Conservation (phyloP, 2,113 vertebrate species). For the Verasper variegatus region DNA sequence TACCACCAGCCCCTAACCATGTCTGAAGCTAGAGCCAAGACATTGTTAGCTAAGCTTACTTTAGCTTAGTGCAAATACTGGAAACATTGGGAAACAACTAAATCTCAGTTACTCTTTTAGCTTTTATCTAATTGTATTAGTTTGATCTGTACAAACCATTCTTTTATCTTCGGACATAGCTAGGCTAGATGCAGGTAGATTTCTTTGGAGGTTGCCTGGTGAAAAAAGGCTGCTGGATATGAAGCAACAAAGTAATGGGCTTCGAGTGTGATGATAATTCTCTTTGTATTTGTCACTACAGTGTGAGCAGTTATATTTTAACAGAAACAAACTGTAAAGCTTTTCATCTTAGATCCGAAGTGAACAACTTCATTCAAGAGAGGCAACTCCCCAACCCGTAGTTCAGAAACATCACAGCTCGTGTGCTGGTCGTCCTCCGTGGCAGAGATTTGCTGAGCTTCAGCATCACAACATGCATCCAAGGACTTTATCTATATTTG, state of each 20-base stretch:
- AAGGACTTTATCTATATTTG: slow-evolving; percentile 35
- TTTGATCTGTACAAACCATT: too few relatives aligned
- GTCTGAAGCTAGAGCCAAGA: too few relatives aligned
- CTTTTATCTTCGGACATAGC: background rate
- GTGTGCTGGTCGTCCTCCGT: slow-evolving; percentile 15
- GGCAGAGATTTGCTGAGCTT: slow-evolving; percentile 31
- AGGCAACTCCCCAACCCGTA: background rate
- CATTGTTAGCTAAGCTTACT: too few relatives aligned
- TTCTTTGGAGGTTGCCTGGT: too few relatives aligned
- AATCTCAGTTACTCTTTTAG: too few relatives aligned
- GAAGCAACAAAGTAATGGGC: background rate
- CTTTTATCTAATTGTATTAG: too few relatives aligned
- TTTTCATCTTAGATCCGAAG: background rate
- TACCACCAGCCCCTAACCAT: too few relatives aligned
- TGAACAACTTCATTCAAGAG: background rate
- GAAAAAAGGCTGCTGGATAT: background rate
- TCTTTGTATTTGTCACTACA: background rate
- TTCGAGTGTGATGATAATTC: background rate
- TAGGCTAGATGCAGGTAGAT: background rate
- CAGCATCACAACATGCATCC: slow-evolving; percentile 21
- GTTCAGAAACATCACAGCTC: background rate
- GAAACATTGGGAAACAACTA: too few relatives aligned
- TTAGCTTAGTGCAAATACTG: too few relatives aligned
- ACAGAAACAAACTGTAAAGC: background rate
- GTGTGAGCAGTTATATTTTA: background rate